Base-by-base conservation (phyloP, 2,797 vertebrate genomes). In the Pseudochromis fuscus region DNA sequence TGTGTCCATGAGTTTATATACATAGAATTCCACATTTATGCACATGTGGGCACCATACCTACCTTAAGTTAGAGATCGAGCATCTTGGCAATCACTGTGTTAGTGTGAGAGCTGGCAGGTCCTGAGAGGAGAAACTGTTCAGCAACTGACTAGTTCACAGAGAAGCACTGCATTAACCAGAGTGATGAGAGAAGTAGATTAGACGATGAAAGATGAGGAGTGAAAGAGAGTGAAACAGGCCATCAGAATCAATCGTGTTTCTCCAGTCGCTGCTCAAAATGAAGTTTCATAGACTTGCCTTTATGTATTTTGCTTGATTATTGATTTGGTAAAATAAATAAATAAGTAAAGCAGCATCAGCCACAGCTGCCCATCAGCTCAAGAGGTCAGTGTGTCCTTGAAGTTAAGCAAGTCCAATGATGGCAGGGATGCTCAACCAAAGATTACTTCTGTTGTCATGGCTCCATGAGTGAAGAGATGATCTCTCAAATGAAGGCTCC, bases 131-230 rank as follows among this genome's bases (percentile, higher is more conserved):
- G 60, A 75, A 57, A 48, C 40, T 73, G 73, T 58, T 70, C 63
- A 52, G 51, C 25, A 68, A 37, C 67, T 24, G 12, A 40, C 52
- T 52, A 75, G 81, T 88, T 91, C 88, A 83, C 83, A 80, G 45
- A 73, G 46, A 53, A 25, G 72, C 50, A 52, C 37, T 64, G 53
- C 76, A 58, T 64, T 79, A 68, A 88, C 91, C 82, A 79, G 63
- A 84, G 68, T 88, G 88, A 90, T 92, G 88, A 91, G 82, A 87
- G 77, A 77, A 82, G 70, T 90, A 83, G 88, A 93, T 75, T 66
- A 78, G 15, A 53, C 27, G 75, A 75, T 72, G 61, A 57, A 62
- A 84, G 60, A 55, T 25, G 1, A 61, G 33, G 23, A 25, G 58
- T 73, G 27, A 81, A 57, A 46, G 46, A n/a, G n/a, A n/a, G n/a